These are phyloP conservation scores for Agapetus fuscipes DNA, from an alignment of 2,888 invertebrate genomes.

Conservation along the genomic window DNA sequence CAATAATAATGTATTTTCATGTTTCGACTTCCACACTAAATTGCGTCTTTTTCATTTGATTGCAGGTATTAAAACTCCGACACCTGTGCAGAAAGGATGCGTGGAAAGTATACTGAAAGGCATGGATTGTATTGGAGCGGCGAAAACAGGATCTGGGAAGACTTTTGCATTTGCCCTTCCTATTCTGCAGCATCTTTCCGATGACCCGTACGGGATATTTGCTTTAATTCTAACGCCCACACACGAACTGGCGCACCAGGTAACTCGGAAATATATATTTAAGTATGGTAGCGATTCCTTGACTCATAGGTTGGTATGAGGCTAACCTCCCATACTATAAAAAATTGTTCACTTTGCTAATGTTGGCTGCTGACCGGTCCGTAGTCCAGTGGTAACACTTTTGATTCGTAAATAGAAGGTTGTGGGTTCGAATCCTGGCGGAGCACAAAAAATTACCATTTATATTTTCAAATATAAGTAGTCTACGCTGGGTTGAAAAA, in stretches of 20 bases:
- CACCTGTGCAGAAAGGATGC: conserved; percentile 74
- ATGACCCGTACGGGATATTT: conserved; percentile 95
- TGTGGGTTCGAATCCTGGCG: too few relatives aligned
- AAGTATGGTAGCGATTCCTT: too few relatives aligned
- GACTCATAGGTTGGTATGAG: too few relatives aligned
- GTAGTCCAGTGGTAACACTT: too few relatives aligned
- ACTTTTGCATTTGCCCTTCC: conserved; percentile 96
- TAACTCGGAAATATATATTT: too few relatives aligned
- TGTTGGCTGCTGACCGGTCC: too few relatives aligned
- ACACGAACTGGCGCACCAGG: conserved; percentile 81
- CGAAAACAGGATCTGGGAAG: conserved; percentile 97
- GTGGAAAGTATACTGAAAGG: conserved; percentile 70
- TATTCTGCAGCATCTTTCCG: conserved; percentile 80
- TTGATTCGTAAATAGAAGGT: too few relatives aligned
- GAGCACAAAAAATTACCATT: too few relatives aligned
- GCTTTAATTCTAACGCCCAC: conserved; percentile 93
- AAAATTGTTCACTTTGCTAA: too few relatives aligned
- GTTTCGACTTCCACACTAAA: background rate
- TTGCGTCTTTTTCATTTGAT: conserved; percentile 9
- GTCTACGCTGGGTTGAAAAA: background rate
- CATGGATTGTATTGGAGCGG: conserved; percentile 87
- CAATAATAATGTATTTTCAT: background rate
- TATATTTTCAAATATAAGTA: background rate
- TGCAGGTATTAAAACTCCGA: conserved; percentile 66
- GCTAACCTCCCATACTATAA: too few relatives aligned